Conservation (phyloP, 2,113 vertebrate species). For the Aspiorhynchus laticeps region DNA sequence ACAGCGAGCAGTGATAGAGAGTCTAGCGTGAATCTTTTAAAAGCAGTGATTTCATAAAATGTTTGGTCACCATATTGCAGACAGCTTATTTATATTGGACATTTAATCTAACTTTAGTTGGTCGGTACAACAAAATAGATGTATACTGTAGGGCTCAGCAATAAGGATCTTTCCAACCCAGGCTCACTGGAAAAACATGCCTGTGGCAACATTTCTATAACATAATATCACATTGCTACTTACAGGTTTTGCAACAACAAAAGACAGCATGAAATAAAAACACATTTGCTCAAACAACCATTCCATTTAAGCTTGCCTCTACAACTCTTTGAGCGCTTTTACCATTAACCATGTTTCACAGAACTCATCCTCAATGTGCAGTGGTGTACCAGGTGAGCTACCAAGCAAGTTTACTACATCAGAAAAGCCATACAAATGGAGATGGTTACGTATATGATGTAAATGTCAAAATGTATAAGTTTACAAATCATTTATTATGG, state of each 20-base stretch:
- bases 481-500: not conserved
- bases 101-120: not conserved
- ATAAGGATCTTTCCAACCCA: not conserved
- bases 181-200: not conserved
- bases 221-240: not conserved
- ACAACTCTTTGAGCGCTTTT: no score
- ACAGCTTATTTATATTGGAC: not conserved
- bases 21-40: not conserved
- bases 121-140: not conserved
- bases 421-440: no score
- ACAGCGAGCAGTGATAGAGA: not conserved
- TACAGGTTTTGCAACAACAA: not conserved
- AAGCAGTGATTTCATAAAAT: not conserved
- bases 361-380: no score
- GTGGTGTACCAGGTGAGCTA: no score
- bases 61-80: not conserved
- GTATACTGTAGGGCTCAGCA: not conserved
- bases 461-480: not conserved
- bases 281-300: not conserved
- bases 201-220: not conserved
- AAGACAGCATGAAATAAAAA: not conserved
- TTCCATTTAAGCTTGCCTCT: not conserved
- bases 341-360: no score
- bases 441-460: not conserved
- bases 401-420: no score